These are phyloP conservation scores for Cataglyphis livida DNA, from an alignment of 2,888 invertebrate genomes.

Conservation along the genomic window DNA sequence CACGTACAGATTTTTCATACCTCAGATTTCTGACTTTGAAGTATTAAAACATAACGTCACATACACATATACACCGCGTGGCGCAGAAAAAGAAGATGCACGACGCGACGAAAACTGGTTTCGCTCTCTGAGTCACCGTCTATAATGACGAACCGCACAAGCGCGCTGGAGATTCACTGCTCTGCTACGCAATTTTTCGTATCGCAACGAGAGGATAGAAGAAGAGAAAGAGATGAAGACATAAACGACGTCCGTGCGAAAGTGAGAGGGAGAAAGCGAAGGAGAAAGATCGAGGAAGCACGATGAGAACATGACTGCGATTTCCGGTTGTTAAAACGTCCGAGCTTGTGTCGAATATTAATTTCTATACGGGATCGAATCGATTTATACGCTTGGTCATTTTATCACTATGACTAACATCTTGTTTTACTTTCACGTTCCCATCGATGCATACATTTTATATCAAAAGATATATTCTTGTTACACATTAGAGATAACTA, in stretches of 20 bases:
- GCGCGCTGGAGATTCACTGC: constrained; percentile 69
- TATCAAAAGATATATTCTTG: background rate
- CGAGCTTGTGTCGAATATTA: constrained; percentile 48
- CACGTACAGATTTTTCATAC: constrained; percentile 31
- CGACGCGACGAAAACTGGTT: constrained; percentile 81
- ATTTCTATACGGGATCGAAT: constrained; percentile 4
- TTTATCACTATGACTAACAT: background rate
- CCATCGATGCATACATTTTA: background rate
- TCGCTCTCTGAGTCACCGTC: constrained; percentile 83
- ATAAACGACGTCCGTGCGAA: background rate
- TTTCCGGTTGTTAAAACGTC: constrained; percentile 75
- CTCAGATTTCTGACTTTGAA: constrained; percentile 33
- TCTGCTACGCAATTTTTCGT: constrained; percentile 73
- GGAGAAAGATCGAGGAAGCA: constrained; percentile 59
- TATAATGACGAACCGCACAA: constrained; percentile 81
- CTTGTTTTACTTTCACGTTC: background rate
- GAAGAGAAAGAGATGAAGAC: constrained; percentile 19
- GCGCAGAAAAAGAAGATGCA: constrained; percentile 74
- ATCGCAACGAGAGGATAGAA: constrained; percentile 37
- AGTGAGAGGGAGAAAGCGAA: constrained; percentile 30
- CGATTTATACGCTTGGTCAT: constrained; percentile 27
- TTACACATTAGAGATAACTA: background rate
- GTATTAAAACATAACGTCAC: constrained; percentile 66
- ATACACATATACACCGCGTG: constrained; percentile 64
- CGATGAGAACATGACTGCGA: constrained; percentile 68